Evolutionary conservation across 53 echinoderm and acorn worm species (phyloP), one percentile per base, ranked within the genome.

Genomic region (Stichopus horrens): DNA sequence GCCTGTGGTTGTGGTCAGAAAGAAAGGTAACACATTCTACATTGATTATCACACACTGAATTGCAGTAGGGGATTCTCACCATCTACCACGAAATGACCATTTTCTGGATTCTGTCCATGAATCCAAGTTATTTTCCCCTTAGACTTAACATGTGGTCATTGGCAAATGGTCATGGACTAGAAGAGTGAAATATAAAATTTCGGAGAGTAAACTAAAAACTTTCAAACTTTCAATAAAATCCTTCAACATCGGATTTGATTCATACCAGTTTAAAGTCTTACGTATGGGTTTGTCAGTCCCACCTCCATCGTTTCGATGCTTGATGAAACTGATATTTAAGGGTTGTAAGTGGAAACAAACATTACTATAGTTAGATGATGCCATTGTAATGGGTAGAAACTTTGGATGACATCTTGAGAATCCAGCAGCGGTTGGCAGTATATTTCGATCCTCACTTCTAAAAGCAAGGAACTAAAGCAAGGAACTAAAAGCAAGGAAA

Each of bases 261-360:
- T 23, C 66, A 5, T 86, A 86, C 21, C 86, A 86, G 5, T 86
- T 86, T 37, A 67, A 66, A 20, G 88, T 88, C 8, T 76, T 75
- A 53, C 54, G 76, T 51, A 74, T 88, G 53, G 74, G 86, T n/a
- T 71, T 86, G 58, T 74, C 74, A 75, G 75, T 75, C 54, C 75
- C 76, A 37, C 74, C 88, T 6, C 54, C 88, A 18, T 76, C 88
- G 5, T 88, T 88, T 74, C 88, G 74, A 23, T n/a, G 86, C 7
- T 18, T 88, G 14, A 88, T 88, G 88, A 76, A 73, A 76, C 76
- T 74, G 11, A 76, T 88, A 7, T 74, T 88, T 5, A 55, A 21
- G 52, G 88, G 88, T 52, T 52, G 75, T 71, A 52, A 75, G 4
- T 75, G 88, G 88, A 23, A 11, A 4, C 13, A 8, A 5, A 37